These are phyloP conservation scores for Melanotaenia duboulayi DNA, from an alignment of 2,113 vertebrate species.

Conservation along the genomic window DNA sequence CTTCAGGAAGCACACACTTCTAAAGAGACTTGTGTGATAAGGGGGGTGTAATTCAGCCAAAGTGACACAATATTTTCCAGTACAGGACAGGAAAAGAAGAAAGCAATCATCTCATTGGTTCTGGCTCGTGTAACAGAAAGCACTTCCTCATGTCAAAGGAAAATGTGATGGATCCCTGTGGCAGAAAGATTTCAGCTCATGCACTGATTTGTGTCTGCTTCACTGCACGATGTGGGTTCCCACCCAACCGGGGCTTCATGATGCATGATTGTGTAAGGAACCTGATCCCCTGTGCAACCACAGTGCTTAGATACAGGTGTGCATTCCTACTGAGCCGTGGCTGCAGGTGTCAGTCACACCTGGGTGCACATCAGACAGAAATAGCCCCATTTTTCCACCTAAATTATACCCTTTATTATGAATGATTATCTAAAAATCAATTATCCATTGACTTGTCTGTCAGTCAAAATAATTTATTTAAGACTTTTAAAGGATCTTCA, in stretches of 20 bases:
- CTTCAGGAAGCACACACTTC: constrained; percentile 8
- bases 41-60: constrained; percentile 28
- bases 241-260: constrained; percentile 8
- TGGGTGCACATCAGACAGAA: constrained; percentile 16
- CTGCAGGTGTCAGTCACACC: constrained; percentile 46
- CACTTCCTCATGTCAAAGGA: constrained; percentile 2
- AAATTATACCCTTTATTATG: constrained; percentile 11
- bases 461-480: neutral
- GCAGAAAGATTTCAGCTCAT: constrained; percentile 30
- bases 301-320: constrained; percentile 17
- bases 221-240: constrained; percentile 20
- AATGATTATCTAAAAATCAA: neutral
- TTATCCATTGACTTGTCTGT: neutral
- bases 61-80: constrained; percentile 49
- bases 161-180: constrained; percentile 34
- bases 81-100: constrained; percentile 40
- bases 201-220: constrained; percentile 6
- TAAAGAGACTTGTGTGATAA: constrained; percentile 44
- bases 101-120: constrained; percentile 32
- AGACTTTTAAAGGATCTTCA: neutral
- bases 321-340: neutral
- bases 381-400: constrained; percentile 23
- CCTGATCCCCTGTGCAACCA: neutral
- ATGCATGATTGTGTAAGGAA: neutral
- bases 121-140: constrained; percentile 15